Evolutionary conservation across 2,797 vertebrate genomes (phyloP), one percentile per base, ranked within the genome.

Genomic region (Triplophysa yarkandensis): DNA sequence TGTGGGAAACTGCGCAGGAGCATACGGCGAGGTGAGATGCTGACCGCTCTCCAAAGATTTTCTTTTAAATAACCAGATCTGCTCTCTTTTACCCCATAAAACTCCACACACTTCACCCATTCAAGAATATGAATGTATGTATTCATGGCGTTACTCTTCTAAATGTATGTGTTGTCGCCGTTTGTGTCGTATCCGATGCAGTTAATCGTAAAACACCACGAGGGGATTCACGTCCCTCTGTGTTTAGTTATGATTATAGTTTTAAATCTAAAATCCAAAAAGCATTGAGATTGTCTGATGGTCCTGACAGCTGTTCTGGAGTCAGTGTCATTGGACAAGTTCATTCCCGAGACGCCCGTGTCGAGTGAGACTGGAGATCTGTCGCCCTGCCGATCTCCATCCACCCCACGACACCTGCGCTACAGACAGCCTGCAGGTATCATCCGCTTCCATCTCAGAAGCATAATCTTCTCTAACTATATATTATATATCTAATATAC

Each of bases 1-100:
- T 95, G 93, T 80, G 94, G 95, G 83, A 96, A 95, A 83, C 90
- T 95, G 80, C 89, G 94, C 75, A 89, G 95, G 83, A 97, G 94
- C 87, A 93, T 96, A 85, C 92, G 93, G 80, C 90, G 93, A 87
- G 95, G 95, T 96, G 62, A 78, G 72, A 1, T 39, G 10, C 10
- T 11, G 36, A 39, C 36, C 34, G 34, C 34, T 36, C 9, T 36
- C 34, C 11, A n/a, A n/a, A 36, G 34, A 36, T 36, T 36, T n/a
- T n/a, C n/a, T n/a, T n/a, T n/a, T n/a, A n/a, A n/a, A 11, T 39
- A 30, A 30, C 30, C 32, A 19, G 19, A 32, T 60, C 16, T 34
- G 16, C 11, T 19, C 4, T n/a, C 36, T 39, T 39, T 39, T 11
- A 39, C 36, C 3, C 13, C 36, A 39, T 14, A 11, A n/a, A n/a